Base-by-base conservation (phyloP, 2,113 vertebrate species). In the Vidua chalybeata region DNA sequence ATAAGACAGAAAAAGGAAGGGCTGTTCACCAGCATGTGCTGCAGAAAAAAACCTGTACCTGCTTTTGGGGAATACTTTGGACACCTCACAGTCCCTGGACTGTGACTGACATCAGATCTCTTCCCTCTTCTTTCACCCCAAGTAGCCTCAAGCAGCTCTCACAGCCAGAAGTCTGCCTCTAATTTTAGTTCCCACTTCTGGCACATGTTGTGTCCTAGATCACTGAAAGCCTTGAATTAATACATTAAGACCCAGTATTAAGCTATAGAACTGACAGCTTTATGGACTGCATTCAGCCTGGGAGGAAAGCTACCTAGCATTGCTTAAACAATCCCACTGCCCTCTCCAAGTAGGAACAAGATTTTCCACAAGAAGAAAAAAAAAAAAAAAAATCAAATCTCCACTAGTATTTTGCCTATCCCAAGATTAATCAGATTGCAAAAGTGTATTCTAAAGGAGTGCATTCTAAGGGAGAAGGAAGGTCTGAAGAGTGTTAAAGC, bases 181-280 rank as follows among this genome's bases (percentile, higher is more conserved):
- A 97, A 97, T 97, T 97, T 97, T 97, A 97, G 97, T 96, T 95
- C 69, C 71, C 62, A 75, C 94, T 97, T 68, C 93, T 96, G 96
- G 96, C 95, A 95, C 96, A 96, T n/a, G 89, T 84, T 90, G 93
- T 94, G 97, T 93, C 96, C 96, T 84, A 96, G 94, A 97, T 97
- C 97, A 94, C 87, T 56, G 75, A 81, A 94, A 97, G 97, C 93
- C 90, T 87, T 79, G 92, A 94, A 96, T 96, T 97, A 97, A 97
- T 96, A 95, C 95, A 90, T 80, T 96, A 95, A 97, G 94, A 95
- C 78, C 93, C 76, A 79, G 90, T 93, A 96, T 97, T 97, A 97
- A 96, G 96, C 92, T 93, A 74, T 90, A 96, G 95, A 96, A 91
- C 93, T 91, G 90, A 95, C 94, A 97, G 97, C 93, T 96, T 95